These are phyloP conservation scores for Drosophila ercepeae DNA, from an alignment of 1,140 invertebrate genomes.

Conservation along the genomic window DNA sequence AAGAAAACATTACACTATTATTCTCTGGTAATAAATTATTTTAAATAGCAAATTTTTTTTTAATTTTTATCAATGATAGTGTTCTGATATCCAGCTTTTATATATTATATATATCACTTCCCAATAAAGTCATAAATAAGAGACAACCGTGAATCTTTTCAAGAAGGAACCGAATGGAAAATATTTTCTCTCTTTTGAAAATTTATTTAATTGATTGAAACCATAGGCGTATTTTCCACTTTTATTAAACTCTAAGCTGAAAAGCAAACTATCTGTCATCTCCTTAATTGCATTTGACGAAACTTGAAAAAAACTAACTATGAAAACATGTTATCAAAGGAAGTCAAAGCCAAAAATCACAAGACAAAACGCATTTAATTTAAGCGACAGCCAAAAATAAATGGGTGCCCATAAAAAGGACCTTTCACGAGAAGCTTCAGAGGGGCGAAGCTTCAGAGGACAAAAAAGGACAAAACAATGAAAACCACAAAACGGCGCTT, in stretches of 20 bases:
- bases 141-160: too few relatives aligned
- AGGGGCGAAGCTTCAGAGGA: background rate
- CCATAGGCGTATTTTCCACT: too few relatives aligned
- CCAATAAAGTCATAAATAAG: too few relatives aligned
- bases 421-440: background rate
- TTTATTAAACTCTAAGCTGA: too few relatives aligned
- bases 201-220: too few relatives aligned
- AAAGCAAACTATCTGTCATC: too few relatives aligned
- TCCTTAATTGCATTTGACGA: constrained; percentile 42
- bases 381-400: constrained; percentile 51
- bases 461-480: constrained; percentile 55
- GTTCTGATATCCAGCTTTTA: too few relatives aligned
- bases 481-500: constrained; percentile 73
- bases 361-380: constrained; percentile 59
- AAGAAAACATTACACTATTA: background rate
- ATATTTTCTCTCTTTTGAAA: too few relatives aligned
- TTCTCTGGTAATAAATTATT: constrained; percentile 4
- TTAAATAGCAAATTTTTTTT: too few relatives aligned
- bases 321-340: background rate
- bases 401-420: constrained; percentile 43
- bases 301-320: constrained; percentile 23
- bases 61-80: too few relatives aligned
- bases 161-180: too few relatives aligned
- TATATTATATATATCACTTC: too few relatives aligned
- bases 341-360: constrained; percentile 16